phyloP scores from a whole-genome alignment of 2,888 invertebrate genomes.

The Drosophila lutescens region DNA sequence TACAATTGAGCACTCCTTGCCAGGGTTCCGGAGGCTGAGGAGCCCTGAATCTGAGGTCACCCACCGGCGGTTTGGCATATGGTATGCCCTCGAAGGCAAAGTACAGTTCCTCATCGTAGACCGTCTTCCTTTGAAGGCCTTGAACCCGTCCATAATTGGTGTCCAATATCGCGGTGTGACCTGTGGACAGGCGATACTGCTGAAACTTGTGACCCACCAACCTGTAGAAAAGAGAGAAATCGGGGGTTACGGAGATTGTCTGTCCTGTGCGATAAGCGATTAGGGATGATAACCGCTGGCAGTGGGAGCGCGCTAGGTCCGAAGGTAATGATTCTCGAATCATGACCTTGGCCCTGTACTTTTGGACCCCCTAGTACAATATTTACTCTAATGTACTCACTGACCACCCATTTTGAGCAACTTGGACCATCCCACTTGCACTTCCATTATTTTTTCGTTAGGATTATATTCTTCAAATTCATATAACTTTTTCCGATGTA shows the following conservation, averaged over 20 bases:
- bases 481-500: neutral
- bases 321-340: conserved; percentile 14
- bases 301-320: conserved; percentile 25
- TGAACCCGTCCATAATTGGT: conserved; percentile 77
- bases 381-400: conserved; percentile 49
- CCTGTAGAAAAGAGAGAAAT: conserved; percentile 45
- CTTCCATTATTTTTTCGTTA: conserved; percentile 46
- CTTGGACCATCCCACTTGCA: conserved; percentile 56
- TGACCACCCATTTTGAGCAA: conserved; percentile 52
- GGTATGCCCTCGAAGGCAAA: conserved; percentile 83
- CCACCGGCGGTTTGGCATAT: conserved; percentile 82
- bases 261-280: conserved; percentile 17
- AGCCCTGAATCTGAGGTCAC: conserved; percentile 82
- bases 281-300: conserved; percentile 7
- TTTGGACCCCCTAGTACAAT: neutral
- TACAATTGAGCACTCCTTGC: conserved; percentile 84
- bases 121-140: conserved; percentile 72
- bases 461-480: neutral
- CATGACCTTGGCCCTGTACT: neutral
- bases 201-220: conserved; percentile 68
- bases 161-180: conserved; percentile 61
- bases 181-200: conserved; percentile 72
- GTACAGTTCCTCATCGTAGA: conserved; percentile 72
- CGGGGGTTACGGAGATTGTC: neutral
- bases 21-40: conserved; percentile 84